These are phyloP conservation scores for Siniperca chuatsi DNA, from an alignment of 2,113 vertebrate species.

Conservation along the genomic window DNA sequence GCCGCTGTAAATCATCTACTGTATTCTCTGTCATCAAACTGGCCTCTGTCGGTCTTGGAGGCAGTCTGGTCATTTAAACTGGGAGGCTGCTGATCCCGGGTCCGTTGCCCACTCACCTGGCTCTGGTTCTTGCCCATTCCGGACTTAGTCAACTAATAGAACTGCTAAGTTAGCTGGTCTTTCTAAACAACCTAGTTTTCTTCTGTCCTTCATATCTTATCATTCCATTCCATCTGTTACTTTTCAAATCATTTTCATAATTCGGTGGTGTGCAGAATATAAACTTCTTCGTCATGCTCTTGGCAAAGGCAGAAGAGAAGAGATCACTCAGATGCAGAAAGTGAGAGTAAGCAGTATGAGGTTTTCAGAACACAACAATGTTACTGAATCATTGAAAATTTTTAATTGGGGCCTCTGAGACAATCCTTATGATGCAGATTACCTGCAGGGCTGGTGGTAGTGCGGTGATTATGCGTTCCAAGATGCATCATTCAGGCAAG, in stretches of 20 bases:
- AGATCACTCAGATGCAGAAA: slow-evolving; percentile 19
- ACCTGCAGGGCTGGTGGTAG: slow-evolving; percentile 32
- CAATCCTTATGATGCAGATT: slow-evolving; percentile 50
- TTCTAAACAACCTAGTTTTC: neutral
- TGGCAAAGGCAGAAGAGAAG: slow-evolving; percentile 22
- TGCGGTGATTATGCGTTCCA: slow-evolving; percentile 39
- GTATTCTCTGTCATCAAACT: too few relatives aligned
- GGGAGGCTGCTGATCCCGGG: too few relatives aligned
- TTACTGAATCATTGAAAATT: slow-evolving; percentile 54
- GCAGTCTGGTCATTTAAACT: too few relatives aligned
- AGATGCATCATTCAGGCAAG: slow-evolving; percentile 12
- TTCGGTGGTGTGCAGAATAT: neutral
- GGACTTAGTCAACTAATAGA: too few relatives aligned
- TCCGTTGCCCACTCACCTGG: too few relatives aligned
- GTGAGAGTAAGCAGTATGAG: slow-evolving; percentile 29
- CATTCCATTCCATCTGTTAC: neutral
- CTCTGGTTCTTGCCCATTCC: too few relatives aligned
- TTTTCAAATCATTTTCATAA: slow-evolving; percentile 3
- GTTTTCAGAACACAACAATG: slow-evolving; percentile 45
- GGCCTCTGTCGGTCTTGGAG: too few relatives aligned
- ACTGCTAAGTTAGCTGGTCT: neutral
- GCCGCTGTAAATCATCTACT: too few relatives aligned
- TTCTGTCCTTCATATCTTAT: neutral
- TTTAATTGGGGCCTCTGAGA: slow-evolving; percentile 73
- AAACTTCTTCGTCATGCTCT: neutral